phyloP scores from a whole-genome alignment of 1,140 invertebrate species.

The Zaprionus ornatus region DNA sequence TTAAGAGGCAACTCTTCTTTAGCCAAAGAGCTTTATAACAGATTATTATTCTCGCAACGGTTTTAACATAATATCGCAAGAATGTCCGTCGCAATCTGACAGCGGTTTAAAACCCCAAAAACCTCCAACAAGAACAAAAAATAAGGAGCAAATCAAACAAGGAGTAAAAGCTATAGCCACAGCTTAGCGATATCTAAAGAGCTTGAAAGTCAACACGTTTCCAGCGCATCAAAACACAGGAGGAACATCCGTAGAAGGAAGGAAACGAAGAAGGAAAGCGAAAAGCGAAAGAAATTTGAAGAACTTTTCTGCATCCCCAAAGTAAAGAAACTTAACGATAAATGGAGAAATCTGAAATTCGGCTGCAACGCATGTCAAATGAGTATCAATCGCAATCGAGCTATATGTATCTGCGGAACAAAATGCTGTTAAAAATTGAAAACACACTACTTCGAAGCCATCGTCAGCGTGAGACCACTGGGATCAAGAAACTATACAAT shows the following conservation, averaged over 20 bases:
- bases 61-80: conserved; percentile 28
- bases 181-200: background rate
- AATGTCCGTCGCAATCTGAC: conserved; percentile 70
- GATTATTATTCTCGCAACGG: conserved; percentile 23
- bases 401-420: conserved; percentile 83
- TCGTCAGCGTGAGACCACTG: conserved; percentile 91
- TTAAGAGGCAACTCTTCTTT: conserved; percentile 6
- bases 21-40: conserved; percentile 39
- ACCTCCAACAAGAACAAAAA: background rate
- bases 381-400: conserved; percentile 80
- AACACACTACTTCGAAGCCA: conserved; percentile 90
- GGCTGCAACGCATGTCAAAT: conserved; percentile 76
- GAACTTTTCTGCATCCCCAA: conserved; percentile 34
- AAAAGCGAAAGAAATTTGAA: background rate
- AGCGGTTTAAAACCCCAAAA: conserved; percentile 54
- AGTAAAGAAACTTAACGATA: conserved; percentile 60
- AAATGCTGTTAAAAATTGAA: conserved; percentile 88
- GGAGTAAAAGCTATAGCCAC: background rate
- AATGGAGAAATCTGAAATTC: conserved; percentile 83
- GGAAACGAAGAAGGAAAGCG: background rate
- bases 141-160: background rate
- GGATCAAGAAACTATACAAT: conserved; percentile 93
- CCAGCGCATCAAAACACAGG: background rate
- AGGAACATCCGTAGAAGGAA: background rate
- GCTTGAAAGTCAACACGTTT: background rate